These are phyloP conservation scores for Lophotis ruficrista DNA, from an alignment of 2,113 vertebrate species.

Conservation along the genomic window DNA sequence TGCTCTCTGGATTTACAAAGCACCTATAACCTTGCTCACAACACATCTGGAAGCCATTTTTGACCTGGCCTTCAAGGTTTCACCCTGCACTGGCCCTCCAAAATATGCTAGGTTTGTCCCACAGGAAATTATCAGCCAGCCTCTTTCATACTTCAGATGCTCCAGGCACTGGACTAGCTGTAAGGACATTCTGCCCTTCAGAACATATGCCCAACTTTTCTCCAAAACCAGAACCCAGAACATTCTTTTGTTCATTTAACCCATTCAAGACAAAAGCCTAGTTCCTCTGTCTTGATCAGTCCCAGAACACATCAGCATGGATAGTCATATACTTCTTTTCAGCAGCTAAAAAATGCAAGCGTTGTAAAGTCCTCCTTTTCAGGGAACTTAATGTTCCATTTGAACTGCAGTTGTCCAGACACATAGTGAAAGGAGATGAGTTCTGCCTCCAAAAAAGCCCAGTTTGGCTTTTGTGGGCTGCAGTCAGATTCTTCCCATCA, in stretches of 20 bases:
- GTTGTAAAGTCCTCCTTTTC: background rate
- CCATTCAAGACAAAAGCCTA: background rate
- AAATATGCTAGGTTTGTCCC: background rate
- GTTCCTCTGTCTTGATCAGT: background rate
- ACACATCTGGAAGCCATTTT: background rate
- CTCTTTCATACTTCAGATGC: background rate
- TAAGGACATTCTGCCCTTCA: background rate
- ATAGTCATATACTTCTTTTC: background rate
- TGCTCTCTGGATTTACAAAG: background rate
- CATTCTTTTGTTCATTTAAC: background rate
- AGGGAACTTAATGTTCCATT: background rate
- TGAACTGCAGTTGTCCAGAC: background rate
- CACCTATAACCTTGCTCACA: background rate
- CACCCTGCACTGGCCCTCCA: background rate
- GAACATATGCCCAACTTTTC: background rate
- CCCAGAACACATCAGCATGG: background rate
- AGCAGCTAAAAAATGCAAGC: background rate
- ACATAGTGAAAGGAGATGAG: background rate
- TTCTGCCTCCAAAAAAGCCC: background rate
- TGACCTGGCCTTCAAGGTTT: background rate
- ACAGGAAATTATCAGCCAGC: background rate
- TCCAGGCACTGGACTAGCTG: background rate
- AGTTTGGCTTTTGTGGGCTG: background rate
- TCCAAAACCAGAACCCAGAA: background rate
- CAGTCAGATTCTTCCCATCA: slow-evolving; percentile 17